Evolutionary conservation across 64 coral and sea anemone genomes (phyloP), one percentile per base, ranked within the genome.

Genomic region (Dendronephthya gigantea): DNA sequence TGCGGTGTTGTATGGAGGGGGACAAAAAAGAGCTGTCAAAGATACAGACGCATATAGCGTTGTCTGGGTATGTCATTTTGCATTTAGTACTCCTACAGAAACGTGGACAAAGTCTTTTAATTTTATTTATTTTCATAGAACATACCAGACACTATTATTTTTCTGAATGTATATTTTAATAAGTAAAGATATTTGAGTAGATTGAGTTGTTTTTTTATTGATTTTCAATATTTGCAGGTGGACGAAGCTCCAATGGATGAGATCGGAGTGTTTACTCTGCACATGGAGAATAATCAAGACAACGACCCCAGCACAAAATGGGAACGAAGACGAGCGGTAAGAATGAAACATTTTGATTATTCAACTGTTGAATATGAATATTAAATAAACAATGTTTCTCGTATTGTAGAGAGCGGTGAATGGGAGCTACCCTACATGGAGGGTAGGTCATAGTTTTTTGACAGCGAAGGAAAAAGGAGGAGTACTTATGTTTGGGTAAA

Each of bases 261-360:
- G 72, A 79, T 79, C 7, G 72, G 72, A 39, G 29, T 79, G 1
- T 79, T 79, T 79, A 79, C 31, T 34, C 30, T 79, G 72, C 9
- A 0, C 0, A 79, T 36, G 36, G 34, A 9, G 9, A 9, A 31
- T 39, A 0, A 15, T 9, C 9, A 34, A 6, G 72, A 79, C 10
- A 33, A 79, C 29, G 36, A 39, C 32, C 72, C 72, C 0, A 39
- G 36, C 8, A 79, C 72, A 1, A 29, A 79, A 5, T 79, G 72
- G 72, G 32, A 79, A 79, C 72, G 36, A 36, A 79, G 16, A 79
- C 72, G 72, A 79, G 72, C 36, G 1, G 72, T 79, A 34, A 79
- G 68, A 52, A 22, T 22, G 0, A 19, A n/a, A n/a, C 1, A 7
- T 62, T 45, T 45, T 45, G 11, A 45, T 6, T 45, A 45, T 45